These are phyloP conservation scores for Buathra laborator DNA, from an alignment of 2,888 invertebrate genomes.

Conservation along the genomic window DNA sequence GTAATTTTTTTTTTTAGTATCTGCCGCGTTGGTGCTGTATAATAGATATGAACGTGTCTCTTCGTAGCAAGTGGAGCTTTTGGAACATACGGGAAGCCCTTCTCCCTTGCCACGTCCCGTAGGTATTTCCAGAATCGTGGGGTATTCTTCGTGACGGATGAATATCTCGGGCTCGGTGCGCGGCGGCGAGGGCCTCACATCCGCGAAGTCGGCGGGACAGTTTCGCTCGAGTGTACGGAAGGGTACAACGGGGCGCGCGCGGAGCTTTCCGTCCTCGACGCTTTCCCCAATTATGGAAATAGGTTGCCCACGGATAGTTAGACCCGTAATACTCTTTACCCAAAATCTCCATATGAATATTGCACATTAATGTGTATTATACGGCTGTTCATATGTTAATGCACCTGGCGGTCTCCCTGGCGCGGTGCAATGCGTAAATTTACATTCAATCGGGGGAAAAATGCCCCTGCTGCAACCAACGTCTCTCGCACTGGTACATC, in stretches of 20 bases:
- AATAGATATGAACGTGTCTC: conserved; percentile 32
- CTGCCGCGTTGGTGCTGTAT: background rate
- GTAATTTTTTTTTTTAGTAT: background rate
- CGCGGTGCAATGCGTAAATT: conserved; percentile 71
- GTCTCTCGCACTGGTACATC: conserved; percentile 25
- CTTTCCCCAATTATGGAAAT: conserved; percentile 82
- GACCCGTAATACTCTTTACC: conserved; percentile 80
- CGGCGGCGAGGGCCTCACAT: no score
- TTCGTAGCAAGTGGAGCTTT: conserved; percentile 12
- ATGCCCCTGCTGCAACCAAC: conserved; percentile 39
- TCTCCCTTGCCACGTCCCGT: background rate
- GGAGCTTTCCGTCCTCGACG: conserved; percentile 64
- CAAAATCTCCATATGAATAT: conserved; percentile 81
- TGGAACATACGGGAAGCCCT: conserved; percentile 16
- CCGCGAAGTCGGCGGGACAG: conserved; percentile 46
- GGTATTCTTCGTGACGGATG: conserved; percentile 54
- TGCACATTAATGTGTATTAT: conserved; percentile 79
- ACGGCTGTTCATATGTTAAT: conserved; percentile 82
- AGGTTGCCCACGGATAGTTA: conserved; percentile 79
- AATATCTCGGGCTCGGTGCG: conserved; percentile 26
- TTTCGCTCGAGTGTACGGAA: conserved; percentile 56
- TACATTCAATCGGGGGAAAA: conserved; percentile 69
- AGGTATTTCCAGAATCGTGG: conserved; percentile 47
- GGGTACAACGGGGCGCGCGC: conserved; percentile 25
- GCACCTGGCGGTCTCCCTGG: conserved; percentile 35